Percentiles rank a stretch among this genome's conserved stretches.
Evolutionary conservation across 1,140 invertebrate species (phyloP).

Genomic region (Cyclargus thomasi): DNA sequence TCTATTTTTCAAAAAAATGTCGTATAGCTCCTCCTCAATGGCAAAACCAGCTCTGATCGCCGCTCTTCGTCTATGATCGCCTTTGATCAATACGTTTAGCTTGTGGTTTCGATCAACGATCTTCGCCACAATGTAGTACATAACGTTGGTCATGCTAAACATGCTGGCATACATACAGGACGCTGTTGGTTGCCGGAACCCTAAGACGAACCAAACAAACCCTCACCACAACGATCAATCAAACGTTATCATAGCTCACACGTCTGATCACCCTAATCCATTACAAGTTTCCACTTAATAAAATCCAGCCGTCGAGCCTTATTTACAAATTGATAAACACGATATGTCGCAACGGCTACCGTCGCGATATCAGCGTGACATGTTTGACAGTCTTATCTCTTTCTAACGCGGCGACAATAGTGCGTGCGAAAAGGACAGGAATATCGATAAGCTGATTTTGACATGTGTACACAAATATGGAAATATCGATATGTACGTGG

Average conservation of each 20-base stretch:
- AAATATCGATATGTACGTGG: not conserved
- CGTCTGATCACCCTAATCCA: constrained; percentile 46
- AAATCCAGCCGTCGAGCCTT: constrained; percentile 42
- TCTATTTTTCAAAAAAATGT: too few species aligned
- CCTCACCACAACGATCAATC: constrained; percentile 40
- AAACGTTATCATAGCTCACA: constrained; percentile 40
- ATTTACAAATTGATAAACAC: constrained; percentile 59
- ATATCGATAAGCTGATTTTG: not conserved
- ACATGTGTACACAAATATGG: not conserved
- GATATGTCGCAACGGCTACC: constrained; percentile 42
- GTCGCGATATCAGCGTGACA: constrained; percentile 31
- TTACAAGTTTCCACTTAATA: constrained; percentile 57
- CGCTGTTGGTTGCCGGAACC: not conserved
- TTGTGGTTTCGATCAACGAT: too few species aligned
- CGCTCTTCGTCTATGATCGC: too few species aligned
- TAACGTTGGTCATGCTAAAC: too few species aligned
- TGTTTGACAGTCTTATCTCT: constrained; percentile 27
- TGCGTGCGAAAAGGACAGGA: not conserved
- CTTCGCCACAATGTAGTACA: too few species aligned
- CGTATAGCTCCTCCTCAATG: too few species aligned
- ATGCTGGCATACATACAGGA: too few species aligned
- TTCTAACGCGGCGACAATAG: constrained; percentile 18
- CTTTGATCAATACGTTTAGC: too few species aligned
- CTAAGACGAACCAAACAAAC: constrained; percentile 19
- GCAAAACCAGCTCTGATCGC: too few species aligned